phyloP scores from a whole-genome alignment of 2,797 vertebrate genomes.

The Erpetoichthys calabaricus region DNA sequence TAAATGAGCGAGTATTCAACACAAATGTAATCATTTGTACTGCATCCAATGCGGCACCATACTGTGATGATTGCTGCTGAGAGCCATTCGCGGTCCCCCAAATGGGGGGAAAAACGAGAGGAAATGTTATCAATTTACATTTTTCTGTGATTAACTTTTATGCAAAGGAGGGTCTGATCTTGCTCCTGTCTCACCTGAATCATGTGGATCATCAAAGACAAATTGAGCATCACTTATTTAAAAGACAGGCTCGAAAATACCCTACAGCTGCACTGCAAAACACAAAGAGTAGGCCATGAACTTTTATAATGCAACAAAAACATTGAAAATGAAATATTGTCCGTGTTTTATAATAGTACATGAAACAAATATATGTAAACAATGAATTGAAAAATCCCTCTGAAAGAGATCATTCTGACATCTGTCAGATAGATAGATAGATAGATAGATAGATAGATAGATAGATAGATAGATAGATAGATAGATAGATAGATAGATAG shows the following conservation, averaged over 20 bases:
- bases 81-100: constrained; percentile 57
- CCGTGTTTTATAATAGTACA: background rate
- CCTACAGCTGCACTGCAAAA: constrained; percentile 66
- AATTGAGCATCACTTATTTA: constrained; percentile 72
- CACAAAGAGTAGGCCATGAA: constrained; percentile 57
- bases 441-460: too few species aligned
- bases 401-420: too few species aligned
- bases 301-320: constrained; percentile 51
- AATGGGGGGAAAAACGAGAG: constrained; percentile 60
- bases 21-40: constrained; percentile 84
- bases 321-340: constrained; percentile 28
- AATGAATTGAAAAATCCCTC: too few species aligned
- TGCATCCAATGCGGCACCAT: constrained; percentile 79
- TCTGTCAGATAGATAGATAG: too few species aligned
- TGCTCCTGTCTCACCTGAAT: constrained; percentile 76
- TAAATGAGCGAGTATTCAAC: constrained; percentile 93
- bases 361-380: too few species aligned
- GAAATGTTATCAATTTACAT: constrained; percentile 77
- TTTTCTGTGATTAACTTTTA: constrained; percentile 84
- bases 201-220: constrained; percentile 74
- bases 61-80: constrained; percentile 86
- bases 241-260: constrained; percentile 69
- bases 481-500: too few species aligned
- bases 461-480: too few species aligned
- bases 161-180: constrained; percentile 65